Conservation (phyloP, 1,140 invertebrate genomes). For the Thaumatotibia leucotreta region DNA sequence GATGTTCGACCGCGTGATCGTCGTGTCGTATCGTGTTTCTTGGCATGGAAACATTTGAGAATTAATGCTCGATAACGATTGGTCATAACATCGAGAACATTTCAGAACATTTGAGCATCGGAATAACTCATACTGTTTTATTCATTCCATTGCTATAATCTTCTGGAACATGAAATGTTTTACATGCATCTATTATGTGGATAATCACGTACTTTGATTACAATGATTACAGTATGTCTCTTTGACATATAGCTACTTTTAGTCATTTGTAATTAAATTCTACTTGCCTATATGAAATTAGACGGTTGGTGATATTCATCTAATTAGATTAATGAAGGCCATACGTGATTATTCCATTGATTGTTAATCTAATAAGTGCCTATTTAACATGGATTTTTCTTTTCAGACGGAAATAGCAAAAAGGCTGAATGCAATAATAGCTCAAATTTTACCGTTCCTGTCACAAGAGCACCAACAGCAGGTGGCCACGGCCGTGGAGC, state of each 20-base stretch:
- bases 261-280: too few species aligned
- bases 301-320: too few species aligned
- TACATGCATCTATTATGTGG: too few species aligned
- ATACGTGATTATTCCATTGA: too few species aligned
- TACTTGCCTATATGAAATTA: too few species aligned
- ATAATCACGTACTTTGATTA: too few species aligned
- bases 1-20: not conserved
- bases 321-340: too few species aligned
- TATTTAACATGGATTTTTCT: constrained; percentile 21
- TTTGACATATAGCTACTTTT: too few species aligned
- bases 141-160: not conserved
- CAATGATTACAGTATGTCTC: too few species aligned
- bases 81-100: not conserved
- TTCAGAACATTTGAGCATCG: not conserved
- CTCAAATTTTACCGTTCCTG: constrained; percentile 96
- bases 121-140: not conserved
- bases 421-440: constrained; percentile 96
- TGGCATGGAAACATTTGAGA: constrained; percentile 1
- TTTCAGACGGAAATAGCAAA: constrained; percentile 98
- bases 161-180: not conserved
- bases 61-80: constrained; percentile 9
- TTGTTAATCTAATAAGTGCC: not conserved
- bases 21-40: not conserved
- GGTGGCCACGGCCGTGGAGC: constrained; percentile 97
- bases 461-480: constrained; percentile 99